Base-by-base conservation (phyloP, 1,140 invertebrate genomes). In the Dendrolimus punctatus region DNA sequence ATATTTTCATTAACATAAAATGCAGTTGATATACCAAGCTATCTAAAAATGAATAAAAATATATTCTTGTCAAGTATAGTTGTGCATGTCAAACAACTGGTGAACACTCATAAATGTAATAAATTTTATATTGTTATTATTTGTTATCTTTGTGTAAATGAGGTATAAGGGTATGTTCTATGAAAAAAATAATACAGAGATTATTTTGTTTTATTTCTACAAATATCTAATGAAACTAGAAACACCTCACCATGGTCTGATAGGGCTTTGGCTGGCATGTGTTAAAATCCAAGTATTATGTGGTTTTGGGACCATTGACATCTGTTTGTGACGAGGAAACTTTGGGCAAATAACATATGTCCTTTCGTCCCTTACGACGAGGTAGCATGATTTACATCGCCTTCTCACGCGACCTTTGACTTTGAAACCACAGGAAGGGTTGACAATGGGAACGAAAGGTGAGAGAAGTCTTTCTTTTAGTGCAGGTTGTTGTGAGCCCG, bases 251-350 rank as follows among this genome's bases (percentile, higher is more conserved):
- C 90, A 93, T 5, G 89, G 89, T 52, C 91, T 87, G 40, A 88
- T 68, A 74, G 85, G 89, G n/a, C 88, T 88, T 73, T 93, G 91
- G 7, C 90, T 91, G 5, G 91, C 92, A 88, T 93, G 90, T 5
- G 93, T 92, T 44, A 95, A 74, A 56, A 94, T 91, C 89, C 92
- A 94, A 40, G 89, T 91, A 62, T 91, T 91, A 60, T 89, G 88
- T 40, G 89, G 90, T 58, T 90, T 89, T 47, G 88, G 82, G 51
- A 90, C 88, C 80, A 91, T 92, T 38, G 90, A 78, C 89, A 91
- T 92, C 87, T 95, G 94, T 67, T 96, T 96, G 66, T 96, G 95
- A 50, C 94, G 85, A 41, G 92, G 91, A 74, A 93, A 90, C 23
- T 89, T 91, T 62, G 91, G 90, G 68, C 95, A 96, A 49, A 93